Evolutionary conservation across 2,888 invertebrate species (phyloP).

Genomic region (Epiblema foenella): DNA sequence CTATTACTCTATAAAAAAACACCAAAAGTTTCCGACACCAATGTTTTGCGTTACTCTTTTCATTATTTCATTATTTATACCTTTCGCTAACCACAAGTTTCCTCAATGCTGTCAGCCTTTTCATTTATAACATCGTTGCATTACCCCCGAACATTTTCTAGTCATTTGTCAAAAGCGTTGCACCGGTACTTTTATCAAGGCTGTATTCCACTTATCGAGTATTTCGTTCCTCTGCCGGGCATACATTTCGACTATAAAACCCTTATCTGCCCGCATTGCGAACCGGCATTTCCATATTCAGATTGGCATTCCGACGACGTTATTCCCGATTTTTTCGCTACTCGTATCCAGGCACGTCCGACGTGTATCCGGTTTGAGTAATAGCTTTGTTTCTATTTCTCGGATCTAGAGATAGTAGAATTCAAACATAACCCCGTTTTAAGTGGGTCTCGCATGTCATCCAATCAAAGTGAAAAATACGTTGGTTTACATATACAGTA

Average conservation of each 20-base stretch:
- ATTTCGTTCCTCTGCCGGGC: conserved; percentile 61
- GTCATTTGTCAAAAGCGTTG: conserved; percentile 19
- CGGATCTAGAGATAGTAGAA: conserved; percentile 48
- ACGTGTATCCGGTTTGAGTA: conserved; percentile 53
- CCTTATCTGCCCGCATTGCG: conserved; percentile 79
- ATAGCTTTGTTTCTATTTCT: conserved; percentile 58
- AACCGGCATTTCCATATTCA: conserved; percentile 79
- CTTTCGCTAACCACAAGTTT: neutral
- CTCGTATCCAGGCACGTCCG: conserved; percentile 60
- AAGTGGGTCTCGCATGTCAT: conserved; percentile 12
- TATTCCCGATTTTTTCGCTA: conserved; percentile 51
- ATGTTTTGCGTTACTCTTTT: too few relatives aligned
- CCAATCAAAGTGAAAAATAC: too few relatives aligned
- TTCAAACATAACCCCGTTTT: neutral
- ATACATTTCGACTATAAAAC: conserved; percentile 70
- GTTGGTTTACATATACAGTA: too few relatives aligned
- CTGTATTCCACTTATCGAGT: conserved; percentile 59
- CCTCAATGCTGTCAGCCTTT: neutral
- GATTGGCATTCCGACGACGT: conserved; percentile 62
- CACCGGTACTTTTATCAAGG: conserved; percentile 32
- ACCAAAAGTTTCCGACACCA: too few relatives aligned
- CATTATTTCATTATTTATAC: neutral
- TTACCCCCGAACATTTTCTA: neutral
- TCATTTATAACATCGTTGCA: neutral
- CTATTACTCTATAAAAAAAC: too few relatives aligned